Evolutionary conservation across 2,797 vertebrate species (phyloP), one percentile per base, ranked within the genome.

Genomic region (Otolemur crassicaudatus): DNA sequence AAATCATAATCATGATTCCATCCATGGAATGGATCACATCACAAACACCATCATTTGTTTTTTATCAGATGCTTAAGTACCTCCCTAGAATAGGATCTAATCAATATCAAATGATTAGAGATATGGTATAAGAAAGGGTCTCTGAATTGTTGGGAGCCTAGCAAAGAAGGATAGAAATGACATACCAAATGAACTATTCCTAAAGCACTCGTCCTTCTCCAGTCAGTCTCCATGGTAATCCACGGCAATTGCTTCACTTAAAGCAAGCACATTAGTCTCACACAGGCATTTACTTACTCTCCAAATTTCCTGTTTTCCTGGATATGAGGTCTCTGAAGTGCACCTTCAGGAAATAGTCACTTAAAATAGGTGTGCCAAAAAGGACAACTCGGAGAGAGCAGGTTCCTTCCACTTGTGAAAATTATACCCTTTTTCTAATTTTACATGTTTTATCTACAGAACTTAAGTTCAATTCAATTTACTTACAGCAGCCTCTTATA

Each of bases 251-350:
- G 53, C 56, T 72, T 90, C 81, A 25, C 53, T 73, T 84, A 69
- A 69, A 90, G 31, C 72, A 69, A 94, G 88, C 60, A 69, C 76
- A 63, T 91, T 43, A 20, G 10, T 67, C 40, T 81, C 86, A 34
- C 58, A 46, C 2, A 63, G 75, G 58, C 56, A 86, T 82, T 86
- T 82, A 23, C 86, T 94, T 95, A 90, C 91, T 95, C 69, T 91
- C 86, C 58, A 34, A 69, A 87, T 89, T 96, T 96, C 95, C 95
- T 94, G 87, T 94, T 80, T 95, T 94, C 94, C 83, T 97, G 61
- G 88, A 63, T 90, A 22, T 81, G 94, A 91, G 63, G 85, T 79
- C 77, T 83, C 85, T 49, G 65, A 94, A 73, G 85, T 61, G 43
- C 3, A 58, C 65, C 82, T 95, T 93, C 79, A 91, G 97, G 95